Evolutionary conservation across 2,888 invertebrate genomes (phyloP).

Genomic region (Callimorpha dominula): DNA sequence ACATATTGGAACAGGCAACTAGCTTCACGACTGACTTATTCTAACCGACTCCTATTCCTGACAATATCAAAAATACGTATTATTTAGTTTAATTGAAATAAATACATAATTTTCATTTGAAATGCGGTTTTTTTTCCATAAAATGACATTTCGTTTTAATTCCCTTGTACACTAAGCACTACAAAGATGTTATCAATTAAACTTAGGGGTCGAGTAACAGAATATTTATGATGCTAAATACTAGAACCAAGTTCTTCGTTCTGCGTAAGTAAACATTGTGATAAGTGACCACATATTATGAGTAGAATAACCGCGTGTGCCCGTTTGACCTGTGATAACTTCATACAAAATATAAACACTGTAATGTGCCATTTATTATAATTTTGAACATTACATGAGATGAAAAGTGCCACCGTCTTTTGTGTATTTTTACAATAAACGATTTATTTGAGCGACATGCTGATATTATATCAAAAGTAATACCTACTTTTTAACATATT

Average conservation of each 20-base stretch:
- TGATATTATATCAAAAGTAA: too few relatives aligned
- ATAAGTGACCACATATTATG: background rate
- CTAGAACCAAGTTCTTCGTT: background rate
- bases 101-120: too few relatives aligned
- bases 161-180: background rate
- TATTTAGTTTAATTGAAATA: too few relatives aligned
- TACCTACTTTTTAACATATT: too few relatives aligned
- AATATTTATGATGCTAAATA: background rate
- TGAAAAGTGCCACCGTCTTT: background rate
- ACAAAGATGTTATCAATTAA: background rate
- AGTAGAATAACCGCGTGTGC: conserved; percentile 1
- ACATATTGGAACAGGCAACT: too few relatives aligned
- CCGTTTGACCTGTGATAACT: background rate
- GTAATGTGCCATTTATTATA: background rate
- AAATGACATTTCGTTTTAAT: background rate
- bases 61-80: too few relatives aligned
- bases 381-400: background rate
- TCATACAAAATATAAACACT: background rate
- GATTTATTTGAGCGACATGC: background rate
- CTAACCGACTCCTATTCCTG: too few relatives aligned
- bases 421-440: background rate
- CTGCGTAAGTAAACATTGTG: conserved; percentile 1
- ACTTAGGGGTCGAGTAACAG: too few relatives aligned
- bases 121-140: too few relatives aligned
- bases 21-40: too few relatives aligned